Base-by-base conservation (phyloP, 2,113 vertebrate species). In the Athene noctua region DNA sequence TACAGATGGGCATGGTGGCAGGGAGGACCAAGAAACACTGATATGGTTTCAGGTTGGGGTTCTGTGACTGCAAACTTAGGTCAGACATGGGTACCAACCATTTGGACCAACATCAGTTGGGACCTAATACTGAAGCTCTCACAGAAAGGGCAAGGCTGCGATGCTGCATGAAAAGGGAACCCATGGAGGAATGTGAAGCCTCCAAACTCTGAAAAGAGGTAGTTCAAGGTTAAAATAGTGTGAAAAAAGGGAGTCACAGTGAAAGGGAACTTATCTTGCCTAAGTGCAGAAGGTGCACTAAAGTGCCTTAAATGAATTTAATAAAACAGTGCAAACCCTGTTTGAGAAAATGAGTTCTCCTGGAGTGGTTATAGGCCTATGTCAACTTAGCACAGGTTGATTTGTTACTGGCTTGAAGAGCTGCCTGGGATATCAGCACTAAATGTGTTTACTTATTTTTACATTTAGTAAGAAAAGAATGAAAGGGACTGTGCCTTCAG, bases 21-120 rank as follows among this genome's bases (percentile, higher is more conserved):
- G 20, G 6, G 46, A 54, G 17, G 38, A 27, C 47, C 0, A 0
- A 38, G 19, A 61, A 66, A 63, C 19, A 6, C 14, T 3, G 10
- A 7, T 13, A 25, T 19, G 57, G 14, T 7, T 82, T 75, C 44
- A 26, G 8, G 8, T 30, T n/a, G 30, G 36, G 21, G 19, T 18
- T 63, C 38, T 68, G 14, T 12, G 65, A 10, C 25, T 17, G 26
- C 42, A 30, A 19, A 10, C 23, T 44, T 16, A 23, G 36, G 36
- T 86, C 71, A 67, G 52, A 5, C 42, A 16, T 15, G 3, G 17
- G 21, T 44, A 20, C 55, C 46, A 79, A n/a, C 36, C 7, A 13
- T 32, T 36, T n/a, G 49, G 61, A 59, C 3, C 46, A 16, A 0
- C 27, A 32, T 47, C 30, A 27, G 17, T 7, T 70, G 51, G 46